Evolutionary conservation across 2,113 vertebrate species (phyloP).

Genomic region (cat (Felis catus)): F.catus_Fca126_mat1.0 CM031415.1:137352501-137353000

Average conservation of each 20-base stretch:
- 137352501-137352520: neutral
- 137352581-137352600: neutral
- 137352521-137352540: neutral
- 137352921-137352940: neutral
- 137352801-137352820: slow-evolving; percentile 91
- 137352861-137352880: neutral
- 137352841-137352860: slow-evolving; percentile 82
- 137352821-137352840: slow-evolving; percentile 92
- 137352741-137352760: slow-evolving; percentile 94
- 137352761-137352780: slow-evolving; percentile 97
- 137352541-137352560: neutral
- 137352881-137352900: neutral
- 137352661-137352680: neutral
- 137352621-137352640: neutral
- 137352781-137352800: slow-evolving; percentile 95
- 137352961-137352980: neutral
- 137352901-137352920: neutral
- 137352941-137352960: neutral
- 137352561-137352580: slow-evolving; percentile 12
- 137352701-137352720: slow-evolving; percentile 92
- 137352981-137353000: neutral
- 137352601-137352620: neutral
- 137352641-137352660: neutral
- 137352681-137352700: slow-evolving; percentile 86
- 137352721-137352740: slow-evolving; percentile 87